Conservation (phyloP, 2,888 invertebrate species). For the Drosophila leonis region DNA sequence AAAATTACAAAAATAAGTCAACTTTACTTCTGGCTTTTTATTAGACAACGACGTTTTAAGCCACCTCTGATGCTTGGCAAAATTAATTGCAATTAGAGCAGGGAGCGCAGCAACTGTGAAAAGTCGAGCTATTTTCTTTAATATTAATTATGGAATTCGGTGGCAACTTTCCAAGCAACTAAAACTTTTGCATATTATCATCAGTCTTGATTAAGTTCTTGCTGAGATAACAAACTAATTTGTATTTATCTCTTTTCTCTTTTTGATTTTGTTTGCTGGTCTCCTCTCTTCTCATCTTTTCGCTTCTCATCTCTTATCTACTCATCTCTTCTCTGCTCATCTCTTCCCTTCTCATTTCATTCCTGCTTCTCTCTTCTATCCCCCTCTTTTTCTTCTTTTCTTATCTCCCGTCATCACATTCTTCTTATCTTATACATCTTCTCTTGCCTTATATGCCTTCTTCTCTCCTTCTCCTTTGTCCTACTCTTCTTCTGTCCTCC, state of each 20-base stretch:
- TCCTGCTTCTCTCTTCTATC: no score
- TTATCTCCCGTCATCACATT: no score
- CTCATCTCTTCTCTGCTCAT: not conserved
- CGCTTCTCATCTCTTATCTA: not conserved
- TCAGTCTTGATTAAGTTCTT: not conserved
- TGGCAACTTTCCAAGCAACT: conserved; percentile 2
- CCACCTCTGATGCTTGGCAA: conserved; percentile 54
- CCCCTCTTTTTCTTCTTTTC: no score
- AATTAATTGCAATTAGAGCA: conserved; percentile 74
- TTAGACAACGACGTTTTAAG: conserved; percentile 66
- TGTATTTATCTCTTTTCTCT: not conserved
- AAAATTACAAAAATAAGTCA: conserved; percentile 28
- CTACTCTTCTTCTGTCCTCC: no score
- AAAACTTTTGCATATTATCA: conserved; percentile 7
- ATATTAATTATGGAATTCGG: conserved; percentile 45
- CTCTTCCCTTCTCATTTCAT: no score
- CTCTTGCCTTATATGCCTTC: no score
- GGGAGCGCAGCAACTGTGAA: conserved; percentile 35
- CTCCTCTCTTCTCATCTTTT: not conserved
- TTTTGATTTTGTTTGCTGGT: not conserved
- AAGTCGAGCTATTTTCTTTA: conserved; percentile 40
- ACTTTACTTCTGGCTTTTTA: conserved; percentile 61
- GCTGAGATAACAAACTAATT: conserved; percentile 4
- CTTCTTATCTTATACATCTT: no score
- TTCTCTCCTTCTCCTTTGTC: no score